Evolutionary conservation across 2,797 vertebrate genomes (phyloP), one percentile per base, ranked within the genome.

Genomic region (Clamator glandarius): DNA sequence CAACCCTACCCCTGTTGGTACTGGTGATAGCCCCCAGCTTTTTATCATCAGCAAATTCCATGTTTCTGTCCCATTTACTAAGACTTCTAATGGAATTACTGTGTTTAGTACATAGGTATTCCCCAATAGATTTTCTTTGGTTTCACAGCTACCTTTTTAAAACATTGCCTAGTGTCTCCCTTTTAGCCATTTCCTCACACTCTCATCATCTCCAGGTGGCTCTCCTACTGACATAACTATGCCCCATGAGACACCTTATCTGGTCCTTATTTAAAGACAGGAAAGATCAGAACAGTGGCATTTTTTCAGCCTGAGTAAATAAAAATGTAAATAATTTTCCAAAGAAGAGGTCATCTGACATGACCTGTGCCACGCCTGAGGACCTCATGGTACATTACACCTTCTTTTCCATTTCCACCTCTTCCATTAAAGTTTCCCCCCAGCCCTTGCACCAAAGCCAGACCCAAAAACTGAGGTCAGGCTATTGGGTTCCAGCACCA

Each of bases 281-380:
- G 25, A 57, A 46, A 52, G 8, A 73, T 52, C 23, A 52, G 16
- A 67, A 39, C 0, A 2, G 28, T 41, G 33, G 8, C 7, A 12
- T 18, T 76, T 84, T 64, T 61, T 39, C 51, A 48, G 44, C 44
- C 44, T 70, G 48, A 64, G 26, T 36, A 46, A 41, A 23, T 59
- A 70, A 58, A 75, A 17, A 12, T 1, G 48, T 46, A 77, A 63
- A 57, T 9, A 57, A 42, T 29, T 67, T 48, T 36, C 15, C 36
- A 67, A 68, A 82, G 59, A 77, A 67, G 18, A 29, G 21, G 16
- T 66, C n/a, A 19, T 17, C 29, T 35, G 33, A 21, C 28, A 52
- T 2, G 50, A 52, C 15, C 44, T 52, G 36, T 44, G 51, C 33
- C 7, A 6, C 19, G 8, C 36, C n/a, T 0, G 1, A 66, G 46